Conservation (phyloP, 2,888 invertebrate genomes). For the Lepidonotus clava region DNA sequence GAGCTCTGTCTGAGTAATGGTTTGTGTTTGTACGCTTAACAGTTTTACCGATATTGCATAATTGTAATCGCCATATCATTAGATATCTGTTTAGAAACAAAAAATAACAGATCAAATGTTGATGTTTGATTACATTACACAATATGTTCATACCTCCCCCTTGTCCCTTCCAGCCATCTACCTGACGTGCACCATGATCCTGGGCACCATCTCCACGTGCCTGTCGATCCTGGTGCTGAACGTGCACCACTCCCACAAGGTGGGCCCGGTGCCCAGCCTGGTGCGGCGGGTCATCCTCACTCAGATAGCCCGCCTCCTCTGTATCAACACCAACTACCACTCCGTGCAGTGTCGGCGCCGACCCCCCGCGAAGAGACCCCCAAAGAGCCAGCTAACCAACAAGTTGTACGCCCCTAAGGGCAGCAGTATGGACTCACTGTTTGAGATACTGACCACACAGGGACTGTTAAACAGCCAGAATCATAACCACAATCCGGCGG, state of each 20-base stretch:
- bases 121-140: too few relatives aligned
- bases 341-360: neutral
- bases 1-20: too few relatives aligned
- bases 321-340: slow-evolving; percentile 49
- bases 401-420: slow-evolving; percentile 40
- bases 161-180: slow-evolving; percentile 48
- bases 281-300: slow-evolving; percentile 36
- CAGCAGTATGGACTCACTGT: slow-evolving; percentile 34
- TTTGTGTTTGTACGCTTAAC: too few relatives aligned
- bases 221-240: slow-evolving; percentile 54
- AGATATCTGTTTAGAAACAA: too few relatives aligned
- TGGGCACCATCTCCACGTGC: slow-evolving; percentile 50
- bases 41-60: too few relatives aligned
- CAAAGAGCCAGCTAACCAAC: neutral
- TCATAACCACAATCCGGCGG: too few relatives aligned
- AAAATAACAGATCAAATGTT: too few relatives aligned
- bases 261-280: slow-evolving; percentile 8
- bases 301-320: slow-evolving; percentile 30
- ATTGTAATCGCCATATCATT: too few relatives aligned
- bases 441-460: slow-evolving; percentile 42
- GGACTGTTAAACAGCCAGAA: slow-evolving; percentile 23
- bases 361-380: neutral
- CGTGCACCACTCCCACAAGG: slow-evolving; percentile 42
- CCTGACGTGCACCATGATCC: slow-evolving; percentile 55
- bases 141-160: neutral